Evolutionary conservation across 2,888 invertebrate species (phyloP), one percentile per base, ranked within the genome.

Genomic region (Drosophila diplacantha): DNA sequence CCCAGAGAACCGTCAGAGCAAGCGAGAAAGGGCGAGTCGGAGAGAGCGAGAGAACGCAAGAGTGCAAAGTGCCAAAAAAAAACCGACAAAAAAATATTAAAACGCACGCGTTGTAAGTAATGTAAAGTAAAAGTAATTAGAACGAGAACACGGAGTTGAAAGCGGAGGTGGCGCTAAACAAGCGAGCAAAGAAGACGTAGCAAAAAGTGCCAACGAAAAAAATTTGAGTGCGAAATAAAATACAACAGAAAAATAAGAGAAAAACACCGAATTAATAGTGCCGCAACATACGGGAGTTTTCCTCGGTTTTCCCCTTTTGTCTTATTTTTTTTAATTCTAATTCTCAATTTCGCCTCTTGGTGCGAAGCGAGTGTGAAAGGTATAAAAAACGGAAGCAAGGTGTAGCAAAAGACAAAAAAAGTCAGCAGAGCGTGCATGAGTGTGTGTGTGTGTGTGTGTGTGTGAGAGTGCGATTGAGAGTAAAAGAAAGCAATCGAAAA

Each of bases 331-430:
- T 41, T 52, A 31, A 20, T 43, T 43, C 29, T 16, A 22, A 16
- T 41, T 22, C 39, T 16, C 9, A 11, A 52, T 29, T 60, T 34
- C 12, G 29, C 31, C 46, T 32, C 49, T 32, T 46, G 39, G 46
- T 22, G 41, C 32, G 24, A 37, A 50, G 44, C 26, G 47, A 55
- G 11, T 74, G 65, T 67, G 60, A 74, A 73, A 77, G 75, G 79
- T 79, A 77, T 49, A 54, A 55, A 77, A 79, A 77, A 71, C 80
- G 77, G 77, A 78, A 78, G 80, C 79, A 79, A 78, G 77, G 77
- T 78, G 76, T 74, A 77, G 75, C 74, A 58, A 74, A 78, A 71
- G 74, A 76, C 74, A 73, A 64, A 49, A 65, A 61, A 75, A 75
- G 72, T 69, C 74, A 72, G 57, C 35, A 56, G 47, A 58, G 71